phyloP scores from a whole-genome alignment of 30 jellyfish, hydroid and myxozoan species.

The Catostylus mosaicus region DNA sequence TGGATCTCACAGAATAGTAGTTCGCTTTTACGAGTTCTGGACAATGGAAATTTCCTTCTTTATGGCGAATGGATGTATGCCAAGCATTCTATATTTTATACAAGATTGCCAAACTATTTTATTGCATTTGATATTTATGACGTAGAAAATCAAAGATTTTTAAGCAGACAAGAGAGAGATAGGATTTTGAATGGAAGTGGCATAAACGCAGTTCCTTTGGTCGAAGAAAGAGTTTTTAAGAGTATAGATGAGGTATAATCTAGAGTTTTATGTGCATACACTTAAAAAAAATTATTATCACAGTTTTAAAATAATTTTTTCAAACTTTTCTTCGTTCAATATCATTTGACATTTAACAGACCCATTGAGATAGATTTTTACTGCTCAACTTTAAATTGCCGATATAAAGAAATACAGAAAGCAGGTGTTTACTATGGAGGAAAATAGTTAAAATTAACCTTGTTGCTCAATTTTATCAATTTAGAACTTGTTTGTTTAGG shows the following conservation, averaged over 20 bases:
- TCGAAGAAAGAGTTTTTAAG: slow-evolving; percentile 48
- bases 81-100: slow-evolving; percentile 81
- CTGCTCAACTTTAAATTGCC: too few species aligned
- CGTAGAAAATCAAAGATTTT: slow-evolving; percentile 13
- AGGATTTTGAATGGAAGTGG: slow-evolving; percentile 58
- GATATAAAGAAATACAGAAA: too few species aligned
- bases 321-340: too few species aligned
- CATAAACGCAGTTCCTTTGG: slow-evolving; percentile 57
- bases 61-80: slow-evolving; percentile 96
- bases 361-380: too few species aligned
- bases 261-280: too few species aligned
- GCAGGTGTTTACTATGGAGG: too few species aligned
- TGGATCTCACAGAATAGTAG: slow-evolving; percentile 68
- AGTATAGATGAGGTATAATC: slow-evolving; percentile 64
- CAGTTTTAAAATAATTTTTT: too few species aligned
- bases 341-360: too few species aligned
- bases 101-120: slow-evolving; percentile 66
- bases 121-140: slow-evolving; percentile 88
- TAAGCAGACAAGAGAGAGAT: slow-evolving; percentile 56
- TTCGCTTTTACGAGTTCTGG: slow-evolving; percentile 34
- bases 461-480: too few species aligned
- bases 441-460: too few species aligned
- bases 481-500: too few species aligned
- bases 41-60: slow-evolving; percentile 51
- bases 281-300: too few species aligned